Percentiles rank a stretch among this genome's conserved stretches.
phyloP scores from a whole-genome alignment of 2,888 invertebrate genomes.

The Epirrhoe alternata region DNA sequence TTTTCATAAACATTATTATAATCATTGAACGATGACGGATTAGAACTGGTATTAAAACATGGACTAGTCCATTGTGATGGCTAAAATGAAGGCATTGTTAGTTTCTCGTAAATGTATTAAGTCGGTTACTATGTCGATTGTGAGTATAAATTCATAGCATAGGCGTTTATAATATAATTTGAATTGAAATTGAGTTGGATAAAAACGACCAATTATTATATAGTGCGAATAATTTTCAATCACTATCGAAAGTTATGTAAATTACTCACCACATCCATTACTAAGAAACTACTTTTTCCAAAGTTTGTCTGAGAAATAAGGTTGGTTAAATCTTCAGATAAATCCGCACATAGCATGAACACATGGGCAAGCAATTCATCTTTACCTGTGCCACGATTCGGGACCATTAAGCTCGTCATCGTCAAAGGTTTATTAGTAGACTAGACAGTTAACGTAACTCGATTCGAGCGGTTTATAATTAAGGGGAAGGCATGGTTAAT shows the following conservation, averaged over 20 bases:
- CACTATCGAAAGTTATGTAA: too few species aligned
- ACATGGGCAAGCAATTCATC: neutral
- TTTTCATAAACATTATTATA: constrained; percentile 11
- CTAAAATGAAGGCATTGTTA: constrained; percentile 15
- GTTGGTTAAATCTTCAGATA: too few species aligned
- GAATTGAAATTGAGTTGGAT: too few species aligned
- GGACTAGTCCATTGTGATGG: constrained; percentile 17
- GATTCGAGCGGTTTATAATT: neutral
- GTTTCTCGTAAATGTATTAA: constrained; percentile 19
- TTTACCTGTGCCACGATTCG: neutral
- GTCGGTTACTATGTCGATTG: constrained; percentile 15
- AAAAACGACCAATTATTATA: too few species aligned
- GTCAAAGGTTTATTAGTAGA: neutral
- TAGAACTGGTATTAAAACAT: constrained; percentile 17
- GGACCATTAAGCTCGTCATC: neutral
- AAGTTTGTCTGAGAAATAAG: neutral
- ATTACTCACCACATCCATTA: too few species aligned
- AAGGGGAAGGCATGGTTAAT: neutral
- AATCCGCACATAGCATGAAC: too few species aligned
- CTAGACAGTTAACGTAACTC: neutral
- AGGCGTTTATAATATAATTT: too few species aligned
- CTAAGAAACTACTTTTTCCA: too few species aligned
- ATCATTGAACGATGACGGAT: constrained; percentile 3
- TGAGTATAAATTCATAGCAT: neutral
- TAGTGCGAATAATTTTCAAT: too few species aligned